These are phyloP conservation scores for Melanotaenia pygmaea DNA, from an alignment of 2,797 vertebrate species.

Conservation along the genomic window DNA sequence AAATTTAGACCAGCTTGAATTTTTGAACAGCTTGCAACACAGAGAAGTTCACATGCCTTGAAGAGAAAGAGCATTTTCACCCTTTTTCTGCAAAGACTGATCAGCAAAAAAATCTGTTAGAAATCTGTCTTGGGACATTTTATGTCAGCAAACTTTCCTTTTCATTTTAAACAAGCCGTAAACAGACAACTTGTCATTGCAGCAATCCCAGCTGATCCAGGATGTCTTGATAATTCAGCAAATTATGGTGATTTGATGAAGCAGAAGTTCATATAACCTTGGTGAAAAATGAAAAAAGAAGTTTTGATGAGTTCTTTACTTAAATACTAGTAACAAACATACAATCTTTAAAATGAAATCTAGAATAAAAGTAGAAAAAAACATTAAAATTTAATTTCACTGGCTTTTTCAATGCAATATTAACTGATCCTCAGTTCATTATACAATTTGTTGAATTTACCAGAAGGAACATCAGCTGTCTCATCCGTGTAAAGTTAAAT, in stretches of 20 bases:
- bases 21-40: neutral
- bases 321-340: too few species aligned
- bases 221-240: neutral
- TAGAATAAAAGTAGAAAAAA: too few species aligned
- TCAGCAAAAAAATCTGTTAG: neutral
- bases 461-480: neutral
- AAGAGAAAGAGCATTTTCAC: neutral
- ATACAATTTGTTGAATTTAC: too few species aligned
- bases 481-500: neutral
- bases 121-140: neutral
- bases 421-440: too few species aligned
- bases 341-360: too few species aligned
- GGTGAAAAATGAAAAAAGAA: too few species aligned
- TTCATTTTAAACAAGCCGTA: neutral
- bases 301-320: too few species aligned
- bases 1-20: constrained; percentile 12
- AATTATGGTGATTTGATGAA: neutral
- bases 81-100: neutral
- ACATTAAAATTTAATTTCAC: too few species aligned
- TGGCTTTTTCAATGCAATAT: too few species aligned
- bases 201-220: neutral
- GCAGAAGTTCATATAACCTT: too few species aligned
- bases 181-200: neutral
- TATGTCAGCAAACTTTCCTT: neutral
- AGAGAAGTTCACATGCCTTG: neutral